Evolutionary conservation across 2,113 vertebrate species (phyloP).

Genomic region (Pollachius pollachius): DNA sequence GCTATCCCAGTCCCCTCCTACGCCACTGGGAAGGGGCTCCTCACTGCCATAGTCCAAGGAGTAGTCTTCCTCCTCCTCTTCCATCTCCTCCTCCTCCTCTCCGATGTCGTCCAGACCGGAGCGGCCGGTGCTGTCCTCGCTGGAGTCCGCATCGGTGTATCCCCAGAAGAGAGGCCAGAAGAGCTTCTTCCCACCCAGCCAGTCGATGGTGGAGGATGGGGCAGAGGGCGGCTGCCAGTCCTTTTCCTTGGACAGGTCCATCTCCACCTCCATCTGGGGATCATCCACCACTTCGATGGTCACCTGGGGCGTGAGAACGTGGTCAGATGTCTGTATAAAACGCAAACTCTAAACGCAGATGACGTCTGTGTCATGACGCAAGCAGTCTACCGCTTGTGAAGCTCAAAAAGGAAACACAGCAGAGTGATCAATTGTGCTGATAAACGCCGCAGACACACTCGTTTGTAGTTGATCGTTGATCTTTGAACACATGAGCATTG

Average conservation of each 20-base stretch:
- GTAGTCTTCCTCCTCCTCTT: slow-evolving; percentile 74
- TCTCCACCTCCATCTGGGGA: slow-evolving; percentile 84
- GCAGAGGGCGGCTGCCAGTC: slow-evolving; percentile 78
- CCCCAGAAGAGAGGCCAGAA: slow-evolving; percentile 93
- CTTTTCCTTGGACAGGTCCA: slow-evolving; percentile 81
- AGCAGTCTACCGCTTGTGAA: too few relatives aligned
- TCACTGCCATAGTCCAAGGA: slow-evolving; percentile 81
- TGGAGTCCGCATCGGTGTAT: slow-evolving; percentile 73
- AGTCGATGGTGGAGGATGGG: slow-evolving; percentile 72
- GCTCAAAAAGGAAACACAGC: too few relatives aligned
- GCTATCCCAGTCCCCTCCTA: slow-evolving; percentile 77
- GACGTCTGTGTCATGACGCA: too few relatives aligned
- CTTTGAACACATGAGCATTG: slow-evolving; percentile 2
- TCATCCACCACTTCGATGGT: slow-evolving; percentile 87
- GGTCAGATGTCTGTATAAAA: too few relatives aligned
- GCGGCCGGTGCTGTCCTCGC: slow-evolving; percentile 67
- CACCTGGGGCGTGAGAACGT: slow-evolving; percentile 67
- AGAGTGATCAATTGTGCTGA: neutral
- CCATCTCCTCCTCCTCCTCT: slow-evolving; percentile 44
- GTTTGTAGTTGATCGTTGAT: neutral
- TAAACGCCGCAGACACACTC: neutral
- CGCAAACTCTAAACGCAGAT: too few relatives aligned
- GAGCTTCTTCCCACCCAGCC: slow-evolving; percentile 80
- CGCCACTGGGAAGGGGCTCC: slow-evolving; percentile 79
- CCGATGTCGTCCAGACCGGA: slow-evolving; percentile 61